phyloP scores from a whole-genome alignment of 2,113 vertebrate genomes.

The Dromiciops gliroides region DNA sequence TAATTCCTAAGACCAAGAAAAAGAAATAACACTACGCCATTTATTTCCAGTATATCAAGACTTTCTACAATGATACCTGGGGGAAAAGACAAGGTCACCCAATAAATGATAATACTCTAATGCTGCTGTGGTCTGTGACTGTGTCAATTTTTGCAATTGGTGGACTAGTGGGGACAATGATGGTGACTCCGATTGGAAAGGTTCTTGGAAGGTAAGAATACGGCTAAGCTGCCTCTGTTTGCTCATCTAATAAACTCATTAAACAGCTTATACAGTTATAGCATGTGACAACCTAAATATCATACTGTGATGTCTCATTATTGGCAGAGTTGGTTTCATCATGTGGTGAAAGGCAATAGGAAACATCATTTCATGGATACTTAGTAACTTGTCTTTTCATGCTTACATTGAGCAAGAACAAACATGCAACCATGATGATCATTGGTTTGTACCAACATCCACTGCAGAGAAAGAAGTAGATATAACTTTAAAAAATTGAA shows the following conservation, averaged over 20 bases:
- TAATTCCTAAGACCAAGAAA: neutral
- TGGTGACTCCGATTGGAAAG: constrained; percentile 88
- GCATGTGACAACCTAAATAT: neutral
- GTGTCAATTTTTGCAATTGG: constrained; percentile 96
- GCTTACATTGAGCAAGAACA: too few species aligned
- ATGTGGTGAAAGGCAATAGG: neutral
- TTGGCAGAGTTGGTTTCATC: neutral
- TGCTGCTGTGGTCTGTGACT: constrained; percentile 93
- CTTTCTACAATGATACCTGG: constrained; percentile 94
- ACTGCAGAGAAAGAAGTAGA: neutral
- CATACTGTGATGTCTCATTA: neutral
- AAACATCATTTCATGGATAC: neutral
- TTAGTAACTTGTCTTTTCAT: neutral
- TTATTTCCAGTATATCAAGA: constrained; percentile 90
- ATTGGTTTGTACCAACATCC: too few species aligned
- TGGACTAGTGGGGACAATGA: constrained; percentile 90
- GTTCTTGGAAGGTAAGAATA: constrained; percentile 90
- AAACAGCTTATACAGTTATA: neutral
- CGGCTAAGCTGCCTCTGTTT: neutral
- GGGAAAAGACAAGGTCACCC: constrained; percentile 83
- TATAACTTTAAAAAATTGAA: neutral
- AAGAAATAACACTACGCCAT: constrained; percentile 44
- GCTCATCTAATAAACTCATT: neutral
- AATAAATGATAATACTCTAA: constrained; percentile 80
- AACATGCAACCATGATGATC: too few species aligned